phyloP scores from a whole-genome alignment of 2,113 vertebrate genomes.

The Gasterosteus nipponicus region DNA sequence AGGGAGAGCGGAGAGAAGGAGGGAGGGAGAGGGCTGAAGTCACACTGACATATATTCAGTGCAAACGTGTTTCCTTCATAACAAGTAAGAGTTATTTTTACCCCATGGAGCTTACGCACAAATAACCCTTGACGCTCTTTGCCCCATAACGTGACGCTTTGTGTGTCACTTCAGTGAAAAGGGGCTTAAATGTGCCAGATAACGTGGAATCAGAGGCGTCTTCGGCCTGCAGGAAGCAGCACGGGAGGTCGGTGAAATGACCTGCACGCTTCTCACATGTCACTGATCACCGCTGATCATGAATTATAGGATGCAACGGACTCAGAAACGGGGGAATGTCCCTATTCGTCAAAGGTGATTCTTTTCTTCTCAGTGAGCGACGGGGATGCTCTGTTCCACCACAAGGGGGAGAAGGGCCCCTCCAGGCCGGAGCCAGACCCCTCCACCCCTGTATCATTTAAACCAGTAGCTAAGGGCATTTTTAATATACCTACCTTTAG shows the following conservation, averaged over 20 bases:
- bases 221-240: not conserved
- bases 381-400: not conserved
- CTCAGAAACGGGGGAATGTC: not conserved
- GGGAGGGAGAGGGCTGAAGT: not conserved
- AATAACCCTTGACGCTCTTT: not conserved
- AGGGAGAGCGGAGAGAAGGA: not conserved
- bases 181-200: not conserved
- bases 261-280: not conserved
- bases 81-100: conserved; percentile 35
- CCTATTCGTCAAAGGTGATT: not conserved
- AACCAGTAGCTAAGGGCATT: too few species aligned
- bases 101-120: not conserved
- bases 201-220: not conserved
- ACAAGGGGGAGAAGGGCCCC: not conserved
- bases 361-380: not conserved
- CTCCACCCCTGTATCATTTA: too few species aligned
- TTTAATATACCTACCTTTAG: too few species aligned
- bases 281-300: not conserved
- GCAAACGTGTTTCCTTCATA: conserved; percentile 27
- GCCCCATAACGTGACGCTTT: not conserved
- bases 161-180: not conserved
- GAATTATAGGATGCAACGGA: not conserved
- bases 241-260: not conserved
- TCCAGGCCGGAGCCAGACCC: not conserved
- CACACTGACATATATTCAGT: conserved; percentile 21